A percentile compares a stretch with the other conserved stretches of the same genome.
Conservation (phyloP, 2,888 invertebrate genomes). For the Phyto melanocephala region DNA sequence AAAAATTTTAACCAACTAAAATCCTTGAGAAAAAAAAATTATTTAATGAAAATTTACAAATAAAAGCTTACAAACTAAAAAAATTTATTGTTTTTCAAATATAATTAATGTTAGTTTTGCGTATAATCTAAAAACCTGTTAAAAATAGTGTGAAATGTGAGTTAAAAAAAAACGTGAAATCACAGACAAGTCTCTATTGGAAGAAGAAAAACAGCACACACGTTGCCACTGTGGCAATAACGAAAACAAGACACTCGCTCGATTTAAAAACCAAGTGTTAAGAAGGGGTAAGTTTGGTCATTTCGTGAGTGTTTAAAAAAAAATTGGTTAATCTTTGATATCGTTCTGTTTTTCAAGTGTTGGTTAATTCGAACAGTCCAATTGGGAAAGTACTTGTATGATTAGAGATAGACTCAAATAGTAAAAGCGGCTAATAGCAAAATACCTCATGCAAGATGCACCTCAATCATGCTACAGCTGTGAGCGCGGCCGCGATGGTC, state of each 20-base stretch:
- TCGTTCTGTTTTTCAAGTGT: constrained; percentile 1
- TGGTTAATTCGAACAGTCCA: constrained; percentile 11
- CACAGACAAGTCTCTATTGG: constrained; percentile 67
- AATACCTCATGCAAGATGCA: constrained; percentile 76
- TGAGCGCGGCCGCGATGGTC: constrained; percentile 74
- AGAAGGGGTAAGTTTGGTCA: constrained; percentile 48
- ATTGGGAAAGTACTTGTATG: constrained; percentile 9
- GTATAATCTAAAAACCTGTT: constrained; percentile 14
- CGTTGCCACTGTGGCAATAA: constrained; percentile 65
- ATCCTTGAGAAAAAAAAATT: constrained; percentile 73
- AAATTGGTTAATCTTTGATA: constrained; percentile 37
- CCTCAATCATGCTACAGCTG: constrained; percentile 75
- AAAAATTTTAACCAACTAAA: constrained; percentile 64
- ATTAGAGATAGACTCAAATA: constrained; percentile 32
- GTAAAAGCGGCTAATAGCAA: constrained; percentile 13
- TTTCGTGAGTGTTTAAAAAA: constrained; percentile 27
- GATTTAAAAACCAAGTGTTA: constrained; percentile 32
- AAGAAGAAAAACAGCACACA: constrained; percentile 64
- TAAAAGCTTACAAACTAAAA: neutral
- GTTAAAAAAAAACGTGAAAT: constrained; percentile 67
- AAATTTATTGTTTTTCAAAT: neutral
- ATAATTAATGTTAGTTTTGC: neutral
- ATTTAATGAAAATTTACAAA: constrained; percentile 50
- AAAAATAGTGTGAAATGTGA: constrained; percentile 51
- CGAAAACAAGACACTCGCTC: constrained; percentile 57